Evolutionary conservation across 1,140 invertebrate genomes (phyloP), one percentile per base, ranked within the genome.

Genomic region (Bombus huntii): DNA sequence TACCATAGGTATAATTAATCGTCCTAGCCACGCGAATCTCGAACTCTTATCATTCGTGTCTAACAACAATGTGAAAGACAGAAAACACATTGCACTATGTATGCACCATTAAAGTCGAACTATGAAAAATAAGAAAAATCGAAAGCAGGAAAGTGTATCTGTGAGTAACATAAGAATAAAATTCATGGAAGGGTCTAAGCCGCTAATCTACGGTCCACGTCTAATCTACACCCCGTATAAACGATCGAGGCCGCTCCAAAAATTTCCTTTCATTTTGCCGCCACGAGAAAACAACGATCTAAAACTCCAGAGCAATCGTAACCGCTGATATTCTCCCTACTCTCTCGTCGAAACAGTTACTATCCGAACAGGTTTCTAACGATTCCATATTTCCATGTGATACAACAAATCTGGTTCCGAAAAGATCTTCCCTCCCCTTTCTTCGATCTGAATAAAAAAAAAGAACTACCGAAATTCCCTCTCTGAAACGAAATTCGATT

Each of bases 161-260:
- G 18, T 22, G n/a, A 18, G 25, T 31, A 37, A 53, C 78, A 44
- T 18, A 53, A 83, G 81, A 86, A 78, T 68, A 74, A 66, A 82
- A 79, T 87, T 47, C 34, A 74, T 81, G 42, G 85, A 78, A 84
- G 65, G 47, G 84, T 80, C 79, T 87, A 81, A 87, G 87, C 81
- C 75, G 72, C 78, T 87, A 82, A 91, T 89, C 85, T 89, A 91
- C 85, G 81, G 77, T 81, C 89, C 89, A 89, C 85, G 81, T 88
- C 83, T 91, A 89, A 91, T 91, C 90, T 88, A 89, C 89, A 89
- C 87, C 83, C 88, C 87, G 89, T 91, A 85, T 84, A 91, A 88
- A 88, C 65, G 80, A 68, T 68, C 57, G 57, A 75, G 79, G n/a
- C 62, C 84, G 84, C 57, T 81, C 77, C 59, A 39, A 65, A 39